phyloP scores from a whole-genome alignment of 1,140 invertebrate genomes.

The Potamilus streckersoni region DNA sequence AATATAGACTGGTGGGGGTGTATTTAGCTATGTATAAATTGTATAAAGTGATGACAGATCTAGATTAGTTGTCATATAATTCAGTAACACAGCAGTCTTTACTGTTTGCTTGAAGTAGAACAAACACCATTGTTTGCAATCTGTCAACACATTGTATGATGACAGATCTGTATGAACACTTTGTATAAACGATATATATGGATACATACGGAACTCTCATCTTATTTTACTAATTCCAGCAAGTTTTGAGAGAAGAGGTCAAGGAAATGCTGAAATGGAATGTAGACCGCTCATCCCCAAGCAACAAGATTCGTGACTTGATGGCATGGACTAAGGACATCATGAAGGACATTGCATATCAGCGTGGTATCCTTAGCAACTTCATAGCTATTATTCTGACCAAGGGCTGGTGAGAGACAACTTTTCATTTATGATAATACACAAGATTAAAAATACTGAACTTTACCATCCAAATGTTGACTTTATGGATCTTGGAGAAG shows the following conservation, averaged over 20 bases:
- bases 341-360: constrained; percentile 68
- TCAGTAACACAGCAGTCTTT: too few relatives aligned
- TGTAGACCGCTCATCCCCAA: constrained; percentile 67
- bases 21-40: too few relatives aligned
- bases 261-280: constrained; percentile 68
- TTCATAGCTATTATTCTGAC: constrained; percentile 59
- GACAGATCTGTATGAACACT: too few relatives aligned
- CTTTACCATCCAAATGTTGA: neutral
- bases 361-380: constrained; percentile 61
- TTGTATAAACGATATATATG: too few relatives aligned
- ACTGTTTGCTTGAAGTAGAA: too few relatives aligned
- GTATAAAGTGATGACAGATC: too few relatives aligned
- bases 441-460: too few relatives aligned
- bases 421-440: neutral
- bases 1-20: too few relatives aligned
- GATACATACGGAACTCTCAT: neutral
- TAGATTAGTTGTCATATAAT: too few relatives aligned
- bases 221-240: constrained; percentile 35
- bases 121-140: too few relatives aligned
- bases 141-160: too few relatives aligned
- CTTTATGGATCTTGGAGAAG: too few relatives aligned
- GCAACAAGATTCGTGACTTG: constrained; percentile 67
- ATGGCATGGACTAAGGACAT: constrained; percentile 68
- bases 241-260: constrained; percentile 66
- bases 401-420: constrained; percentile 56